These are phyloP conservation scores for Eledona agricola DNA, from an alignment of 2,888 invertebrate species.

Conservation along the genomic window DNA sequence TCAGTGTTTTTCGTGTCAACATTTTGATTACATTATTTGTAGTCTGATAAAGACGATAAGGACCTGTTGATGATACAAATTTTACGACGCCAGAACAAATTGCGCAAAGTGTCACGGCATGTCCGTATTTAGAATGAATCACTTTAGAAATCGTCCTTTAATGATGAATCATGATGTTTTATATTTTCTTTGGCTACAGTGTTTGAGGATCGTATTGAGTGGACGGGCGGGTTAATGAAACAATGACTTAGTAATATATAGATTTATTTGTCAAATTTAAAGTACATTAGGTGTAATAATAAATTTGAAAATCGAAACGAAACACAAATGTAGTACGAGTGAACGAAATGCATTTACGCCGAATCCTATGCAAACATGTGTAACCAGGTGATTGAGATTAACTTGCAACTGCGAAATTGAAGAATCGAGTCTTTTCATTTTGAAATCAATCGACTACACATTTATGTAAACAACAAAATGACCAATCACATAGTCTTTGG, in stretches of 20 bases:
- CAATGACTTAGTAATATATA: constrained; percentile 29
- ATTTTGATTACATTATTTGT: constrained; percentile 15
- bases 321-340: constrained; percentile 26
- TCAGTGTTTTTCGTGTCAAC: too few species aligned
- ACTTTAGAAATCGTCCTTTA: too few species aligned
- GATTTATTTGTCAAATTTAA: constrained; percentile 38
- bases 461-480: constrained; percentile 28
- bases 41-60: constrained; percentile 16
- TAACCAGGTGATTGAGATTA: constrained; percentile 31
- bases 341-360: constrained; percentile 22
- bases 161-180: too few species aligned
- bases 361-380: constrained; percentile 28
- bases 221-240: too few species aligned
- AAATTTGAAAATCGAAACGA: constrained; percentile 23
- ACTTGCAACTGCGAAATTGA: constrained; percentile 25
- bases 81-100: too few species aligned
- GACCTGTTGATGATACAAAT: too few species aligned
- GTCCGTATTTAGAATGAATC: too few species aligned
- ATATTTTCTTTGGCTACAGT: too few species aligned
- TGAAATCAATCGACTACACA: constrained; percentile 30
- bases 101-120: too few species aligned
- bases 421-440: constrained; percentile 30
- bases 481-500: constrained; percentile 40
- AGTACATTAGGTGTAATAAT: constrained; percentile 35
- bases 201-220: too few species aligned